phyloP scores from a whole-genome alignment of 2,113 vertebrate genomes.

The Phrynosoma platyrhinos region DNA sequence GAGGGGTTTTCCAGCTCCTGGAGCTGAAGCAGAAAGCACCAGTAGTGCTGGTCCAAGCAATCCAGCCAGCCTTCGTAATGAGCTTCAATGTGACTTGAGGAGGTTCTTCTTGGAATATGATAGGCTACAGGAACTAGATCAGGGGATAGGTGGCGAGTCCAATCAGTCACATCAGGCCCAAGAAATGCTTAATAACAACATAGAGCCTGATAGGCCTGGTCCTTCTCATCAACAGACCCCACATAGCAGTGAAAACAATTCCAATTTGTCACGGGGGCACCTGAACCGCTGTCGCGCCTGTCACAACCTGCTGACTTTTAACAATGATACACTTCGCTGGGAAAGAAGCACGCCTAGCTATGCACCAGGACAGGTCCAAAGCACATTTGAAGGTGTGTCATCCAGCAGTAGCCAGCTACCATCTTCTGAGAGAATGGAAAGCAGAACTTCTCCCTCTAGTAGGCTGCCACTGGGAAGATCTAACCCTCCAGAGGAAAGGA shows the following conservation, averaged over 20 bases:
- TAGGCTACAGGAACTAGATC: slow-evolving; percentile 93
- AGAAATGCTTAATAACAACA: slow-evolving; percentile 95
- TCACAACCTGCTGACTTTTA: slow-evolving; percentile 98
- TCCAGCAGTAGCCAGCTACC: slow-evolving; percentile 82
- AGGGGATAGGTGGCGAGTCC: slow-evolving; percentile 81
- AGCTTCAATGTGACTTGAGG: slow-evolving; percentile 96
- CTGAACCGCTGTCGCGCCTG: slow-evolving; percentile 97
- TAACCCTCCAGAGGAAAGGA: slow-evolving; percentile 88
- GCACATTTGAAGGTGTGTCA: slow-evolving; percentile 82
- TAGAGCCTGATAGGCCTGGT: slow-evolving; percentile 90
- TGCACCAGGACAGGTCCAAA: slow-evolving; percentile 83
- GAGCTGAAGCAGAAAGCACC: slow-evolving; percentile 79
- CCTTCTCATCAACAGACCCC: slow-evolving; percentile 86
- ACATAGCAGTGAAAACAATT: slow-evolving; percentile 86
- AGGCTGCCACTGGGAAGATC: slow-evolving; percentile 84
- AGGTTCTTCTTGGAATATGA: slow-evolving; percentile 98
- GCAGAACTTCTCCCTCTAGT: slow-evolving; percentile 77
- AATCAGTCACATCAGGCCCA: slow-evolving; percentile 86
- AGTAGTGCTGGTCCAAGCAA: slow-evolving; percentile 84
- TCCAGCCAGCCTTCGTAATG: slow-evolving; percentile 90
- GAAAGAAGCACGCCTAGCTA: slow-evolving; percentile 90
- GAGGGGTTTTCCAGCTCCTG: slow-evolving; percentile 85
- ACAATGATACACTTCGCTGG: slow-evolving; percentile 97
- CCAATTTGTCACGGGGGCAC: slow-evolving; percentile 87
- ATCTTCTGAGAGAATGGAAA: slow-evolving; percentile 82